Percentiles rank a stretch among this genome's conserved stretches.
Conservation (phyloP, 2,888 invertebrate species). For the Polydrusus cervinus region DNA sequence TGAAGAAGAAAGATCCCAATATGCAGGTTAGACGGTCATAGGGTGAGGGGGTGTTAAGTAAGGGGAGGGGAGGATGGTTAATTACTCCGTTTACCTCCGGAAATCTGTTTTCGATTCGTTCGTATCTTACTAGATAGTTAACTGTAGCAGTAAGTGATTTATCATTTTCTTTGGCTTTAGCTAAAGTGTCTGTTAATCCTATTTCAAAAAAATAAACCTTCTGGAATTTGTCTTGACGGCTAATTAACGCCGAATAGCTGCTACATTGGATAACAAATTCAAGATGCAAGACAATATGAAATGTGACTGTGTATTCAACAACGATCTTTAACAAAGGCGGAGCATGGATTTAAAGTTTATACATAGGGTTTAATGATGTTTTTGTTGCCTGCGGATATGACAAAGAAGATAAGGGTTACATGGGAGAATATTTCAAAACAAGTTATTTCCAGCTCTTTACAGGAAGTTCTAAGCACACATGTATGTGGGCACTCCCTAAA, state of each 20-base stretch:
- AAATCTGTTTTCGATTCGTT: too few relatives aligned
- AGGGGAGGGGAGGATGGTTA: too few relatives aligned
- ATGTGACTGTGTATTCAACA: background rate
- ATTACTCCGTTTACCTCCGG: too few relatives aligned
- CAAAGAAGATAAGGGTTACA: background rate
- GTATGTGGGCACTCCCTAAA: too few relatives aligned
- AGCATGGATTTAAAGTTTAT: conserved; percentile 1
- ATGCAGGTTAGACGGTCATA: too few relatives aligned
- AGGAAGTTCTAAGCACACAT: too few relatives aligned
- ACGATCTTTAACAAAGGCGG: background rate
- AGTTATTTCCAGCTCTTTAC: background rate
- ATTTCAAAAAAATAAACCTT: background rate
- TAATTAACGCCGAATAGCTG: background rate
- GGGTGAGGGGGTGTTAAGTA: too few relatives aligned
- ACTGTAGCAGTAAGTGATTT: too few relatives aligned
- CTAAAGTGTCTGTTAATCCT: background rate
- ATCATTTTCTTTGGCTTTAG: too few relatives aligned
- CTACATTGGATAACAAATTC: background rate
- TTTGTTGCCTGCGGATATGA: background rate
- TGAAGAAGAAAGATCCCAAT: too few relatives aligned
- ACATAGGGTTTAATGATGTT: background rate
- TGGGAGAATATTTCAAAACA: background rate
- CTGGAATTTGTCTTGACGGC: background rate
- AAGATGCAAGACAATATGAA: conserved; percentile 1
- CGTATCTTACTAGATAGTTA: too few relatives aligned